These are phyloP conservation scores for Philonicus albiceps DNA, from an alignment of 2,888 invertebrate genomes.

Conservation along the genomic window DNA sequence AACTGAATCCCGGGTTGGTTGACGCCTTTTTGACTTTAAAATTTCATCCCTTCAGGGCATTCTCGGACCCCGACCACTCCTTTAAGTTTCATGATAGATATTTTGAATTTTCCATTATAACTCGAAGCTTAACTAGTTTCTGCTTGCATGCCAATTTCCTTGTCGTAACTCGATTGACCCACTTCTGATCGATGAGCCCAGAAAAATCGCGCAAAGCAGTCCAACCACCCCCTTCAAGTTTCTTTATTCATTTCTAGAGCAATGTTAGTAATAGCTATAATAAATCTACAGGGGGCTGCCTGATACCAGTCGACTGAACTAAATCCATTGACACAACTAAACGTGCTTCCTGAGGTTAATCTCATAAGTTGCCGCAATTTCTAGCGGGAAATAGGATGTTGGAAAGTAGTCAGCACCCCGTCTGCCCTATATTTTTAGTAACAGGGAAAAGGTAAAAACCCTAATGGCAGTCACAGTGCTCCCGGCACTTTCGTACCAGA, in stretches of 20 bases:
- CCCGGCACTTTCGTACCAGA: background rate
- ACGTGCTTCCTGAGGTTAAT: background rate
- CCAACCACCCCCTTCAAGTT: background rate
- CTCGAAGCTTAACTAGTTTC: background rate
- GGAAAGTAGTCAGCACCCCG: background rate
- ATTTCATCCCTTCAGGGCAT: background rate
- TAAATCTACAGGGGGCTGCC: background rate
- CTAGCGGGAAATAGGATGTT: background rate
- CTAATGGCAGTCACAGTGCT: background rate
- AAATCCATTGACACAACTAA: background rate
- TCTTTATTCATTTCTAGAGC: background rate
- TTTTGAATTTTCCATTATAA: background rate
- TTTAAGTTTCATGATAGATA: background rate
- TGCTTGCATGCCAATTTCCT: background rate
- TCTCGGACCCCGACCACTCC: background rate
- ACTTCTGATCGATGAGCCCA: background rate
- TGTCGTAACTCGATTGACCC: background rate
- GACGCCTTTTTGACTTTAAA: background rate
- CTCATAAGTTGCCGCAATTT: background rate
- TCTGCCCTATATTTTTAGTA: too few species aligned
- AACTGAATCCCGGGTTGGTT: background rate
- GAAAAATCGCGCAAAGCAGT: background rate
- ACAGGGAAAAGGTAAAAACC: background rate
- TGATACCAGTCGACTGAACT: background rate
- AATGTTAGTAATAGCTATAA: background rate